Evolutionary conservation across 2,888 invertebrate genomes (phyloP).

Genomic region (Ophioninae sp.): DNA sequence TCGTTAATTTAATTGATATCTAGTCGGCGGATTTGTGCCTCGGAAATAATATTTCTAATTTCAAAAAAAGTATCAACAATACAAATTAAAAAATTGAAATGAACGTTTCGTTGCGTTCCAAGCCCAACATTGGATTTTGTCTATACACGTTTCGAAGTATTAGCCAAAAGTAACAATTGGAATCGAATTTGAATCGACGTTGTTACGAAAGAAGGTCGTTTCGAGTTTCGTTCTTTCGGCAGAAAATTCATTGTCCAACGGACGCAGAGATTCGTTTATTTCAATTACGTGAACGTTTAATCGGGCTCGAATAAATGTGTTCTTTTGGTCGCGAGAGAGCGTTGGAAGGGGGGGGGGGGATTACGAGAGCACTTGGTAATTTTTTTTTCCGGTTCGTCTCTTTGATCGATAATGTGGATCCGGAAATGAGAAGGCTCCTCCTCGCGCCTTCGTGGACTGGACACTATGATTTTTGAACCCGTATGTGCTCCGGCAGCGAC

Average conservation of each 20-base stretch:
- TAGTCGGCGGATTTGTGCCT: too few species aligned
- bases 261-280: neutral
- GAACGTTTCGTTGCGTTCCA: too few species aligned
- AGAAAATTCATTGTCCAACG: too few species aligned
- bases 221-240: neutral
- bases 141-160: too few species aligned
- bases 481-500: neutral
- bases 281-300: neutral
- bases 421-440: constrained; percentile 28
- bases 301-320: neutral
- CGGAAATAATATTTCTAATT: too few species aligned
- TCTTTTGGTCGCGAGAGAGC: neutral
- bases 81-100: too few species aligned
- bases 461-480: constrained; percentile 14
- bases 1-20: too few species aligned
- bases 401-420: constrained; percentile 19
- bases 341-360: too few species aligned
- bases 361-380: too few species aligned
- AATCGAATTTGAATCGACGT: neutral
- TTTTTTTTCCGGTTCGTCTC: constrained; percentile 24
- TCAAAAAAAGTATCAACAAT: too few species aligned
- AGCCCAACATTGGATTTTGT: too few species aligned
- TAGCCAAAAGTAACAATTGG: too few species aligned
- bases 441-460: constrained; percentile 1
- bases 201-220: neutral